Evolutionary conservation across 1,140 invertebrate species (phyloP).

Genomic region (Pristionchus pacificus): DNA sequence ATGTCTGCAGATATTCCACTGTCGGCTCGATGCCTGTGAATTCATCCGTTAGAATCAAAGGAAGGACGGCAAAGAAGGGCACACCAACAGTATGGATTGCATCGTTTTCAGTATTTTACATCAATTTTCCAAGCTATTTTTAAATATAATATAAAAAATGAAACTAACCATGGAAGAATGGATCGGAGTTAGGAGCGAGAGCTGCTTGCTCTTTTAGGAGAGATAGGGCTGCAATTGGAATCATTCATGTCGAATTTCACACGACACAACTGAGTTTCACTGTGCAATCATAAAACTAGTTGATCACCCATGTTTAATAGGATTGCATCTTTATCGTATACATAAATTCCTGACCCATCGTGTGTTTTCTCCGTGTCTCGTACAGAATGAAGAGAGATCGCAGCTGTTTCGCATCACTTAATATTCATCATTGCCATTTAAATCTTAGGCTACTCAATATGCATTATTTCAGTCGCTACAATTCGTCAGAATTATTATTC

Average conservation of each 20-base stretch:
- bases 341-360: no score
- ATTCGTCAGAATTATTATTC: no score
- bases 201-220: slow-evolving; percentile 20
- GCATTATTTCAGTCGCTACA: no score
- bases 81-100: no score
- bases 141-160: no score
- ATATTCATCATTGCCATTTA: slow-evolving; percentile 3
- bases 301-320: no score
- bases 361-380: slow-evolving; percentile 22
- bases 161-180: slow-evolving; percentile 28
- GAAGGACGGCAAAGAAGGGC: no score
- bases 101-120: no score
- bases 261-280: slow-evolving; percentile 7
- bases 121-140: no score
- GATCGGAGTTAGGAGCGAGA: slow-evolving; percentile 6
- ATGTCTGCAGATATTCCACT: slow-evolving; percentile 25
- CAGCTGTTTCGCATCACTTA: slow-evolving; percentile 14
- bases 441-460: background rate
- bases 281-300: slow-evolving; percentile 4
- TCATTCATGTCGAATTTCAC: no score
- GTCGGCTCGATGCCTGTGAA: slow-evolving; percentile 15
- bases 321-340: no score
- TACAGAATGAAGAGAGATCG: slow-evolving; percentile 27
- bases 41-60: no score
- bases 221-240: slow-evolving; percentile 22